Conservation (phyloP, 1,140 invertebrate species). For the Trachelipus rathkii region DNA sequence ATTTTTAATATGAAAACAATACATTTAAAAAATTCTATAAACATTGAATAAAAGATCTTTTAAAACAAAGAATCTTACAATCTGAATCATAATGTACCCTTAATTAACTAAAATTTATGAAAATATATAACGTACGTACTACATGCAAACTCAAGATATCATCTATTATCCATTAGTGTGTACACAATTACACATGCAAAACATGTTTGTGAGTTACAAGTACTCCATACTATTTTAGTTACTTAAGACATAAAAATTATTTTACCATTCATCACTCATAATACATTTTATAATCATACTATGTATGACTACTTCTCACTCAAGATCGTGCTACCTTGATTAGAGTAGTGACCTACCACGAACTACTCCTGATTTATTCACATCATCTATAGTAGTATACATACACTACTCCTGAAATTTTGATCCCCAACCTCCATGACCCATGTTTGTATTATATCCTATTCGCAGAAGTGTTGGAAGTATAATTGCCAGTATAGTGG, state of each 20-base stretch:
- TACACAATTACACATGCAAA: neutral
- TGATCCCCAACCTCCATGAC: no score
- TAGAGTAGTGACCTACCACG: no score
- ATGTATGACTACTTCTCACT: no score
- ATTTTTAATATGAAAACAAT: constrained; percentile 6
- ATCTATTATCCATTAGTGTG: neutral
- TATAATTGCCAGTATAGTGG: no score
- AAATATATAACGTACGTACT: constrained; percentile 1
- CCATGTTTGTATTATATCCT: no score
- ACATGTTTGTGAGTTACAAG: neutral
- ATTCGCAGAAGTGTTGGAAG: no score
- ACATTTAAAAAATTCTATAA: neutral
- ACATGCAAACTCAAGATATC: neutral
- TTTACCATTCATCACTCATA: neutral
- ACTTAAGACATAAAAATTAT: neutral
- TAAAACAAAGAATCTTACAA: neutral
- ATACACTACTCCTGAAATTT: no score
- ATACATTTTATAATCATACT: no score
- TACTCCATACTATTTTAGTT: no score
- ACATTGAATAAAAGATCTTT: neutral
- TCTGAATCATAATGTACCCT: neutral
- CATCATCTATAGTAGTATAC: no score
- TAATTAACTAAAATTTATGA: neutral
- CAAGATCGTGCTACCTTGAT: no score
- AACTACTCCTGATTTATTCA: no score